Evolutionary conservation across 2,888 invertebrate genomes (phyloP).

Genomic region (Exocentrus adspersus): DNA sequence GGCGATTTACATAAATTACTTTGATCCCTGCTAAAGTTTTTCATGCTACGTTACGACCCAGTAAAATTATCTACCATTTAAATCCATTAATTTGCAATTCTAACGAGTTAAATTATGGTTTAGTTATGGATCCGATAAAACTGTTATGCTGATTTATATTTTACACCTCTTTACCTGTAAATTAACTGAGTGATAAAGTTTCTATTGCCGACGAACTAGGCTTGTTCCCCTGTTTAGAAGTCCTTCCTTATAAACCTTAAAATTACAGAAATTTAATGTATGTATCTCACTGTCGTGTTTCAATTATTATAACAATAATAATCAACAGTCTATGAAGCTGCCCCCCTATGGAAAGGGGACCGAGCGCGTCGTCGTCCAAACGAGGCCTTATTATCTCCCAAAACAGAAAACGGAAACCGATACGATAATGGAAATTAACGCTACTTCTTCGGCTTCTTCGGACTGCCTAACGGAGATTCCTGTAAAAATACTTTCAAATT

Average conservation of each 20-base stretch:
- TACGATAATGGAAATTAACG: slow-evolving; percentile 29
- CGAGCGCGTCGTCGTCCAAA: slow-evolving; percentile 7
- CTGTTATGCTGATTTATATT: too few relatives aligned
- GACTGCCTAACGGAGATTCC: slow-evolving; percentile 56
- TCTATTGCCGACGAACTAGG: slow-evolving; percentile 39
- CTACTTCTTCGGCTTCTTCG: slow-evolving; percentile 55
- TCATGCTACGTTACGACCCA: background rate
- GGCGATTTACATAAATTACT: too few relatives aligned
- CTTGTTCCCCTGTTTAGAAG: slow-evolving; percentile 33
- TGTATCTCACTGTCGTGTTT: slow-evolving; percentile 44
- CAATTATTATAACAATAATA: slow-evolving; percentile 43
- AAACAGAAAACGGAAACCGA: slow-evolving; percentile 19
- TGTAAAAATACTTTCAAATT: too few relatives aligned
- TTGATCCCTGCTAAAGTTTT: background rate
- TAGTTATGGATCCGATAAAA: too few relatives aligned
- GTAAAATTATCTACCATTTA: too few relatives aligned
- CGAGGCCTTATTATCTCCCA: slow-evolving; percentile 8
- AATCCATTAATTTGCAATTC: too few relatives aligned
- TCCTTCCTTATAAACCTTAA: slow-evolving; percentile 34
- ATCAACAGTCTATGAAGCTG: slow-evolving; percentile 46
- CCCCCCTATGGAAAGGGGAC: slow-evolving; percentile 31
- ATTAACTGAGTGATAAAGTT: too few relatives aligned
- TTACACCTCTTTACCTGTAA: too few relatives aligned
- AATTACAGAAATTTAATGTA: slow-evolving; percentile 37
- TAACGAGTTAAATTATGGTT: too few relatives aligned